Percentiles rank a stretch among this genome's conserved stretches.
phyloP scores from a whole-genome alignment of 2,113 vertebrate species.

The Sclerurus mexicanus region DNA sequence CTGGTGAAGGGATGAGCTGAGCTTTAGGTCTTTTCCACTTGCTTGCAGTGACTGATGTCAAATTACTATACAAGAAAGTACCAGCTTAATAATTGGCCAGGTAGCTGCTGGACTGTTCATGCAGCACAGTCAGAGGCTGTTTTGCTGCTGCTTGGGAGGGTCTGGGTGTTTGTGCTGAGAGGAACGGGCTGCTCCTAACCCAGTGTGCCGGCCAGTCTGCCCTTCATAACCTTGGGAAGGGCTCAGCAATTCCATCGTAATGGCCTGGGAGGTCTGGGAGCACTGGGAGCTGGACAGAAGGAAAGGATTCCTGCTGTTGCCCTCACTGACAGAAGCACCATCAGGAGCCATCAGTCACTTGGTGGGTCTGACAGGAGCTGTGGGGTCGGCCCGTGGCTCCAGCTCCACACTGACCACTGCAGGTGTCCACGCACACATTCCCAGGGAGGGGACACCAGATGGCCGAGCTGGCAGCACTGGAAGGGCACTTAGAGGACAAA shows the following conservation, averaged over 20 bases:
- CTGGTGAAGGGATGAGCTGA: not conserved
- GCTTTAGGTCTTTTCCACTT: not conserved
- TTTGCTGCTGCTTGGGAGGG: not conserved
- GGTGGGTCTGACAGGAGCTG: not conserved
- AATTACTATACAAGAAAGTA: not conserved
- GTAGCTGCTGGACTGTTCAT: not conserved
- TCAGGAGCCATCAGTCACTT: not conserved
- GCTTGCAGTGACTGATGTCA: not conserved
- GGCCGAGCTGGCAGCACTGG: not conserved
- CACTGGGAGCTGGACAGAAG: not conserved
- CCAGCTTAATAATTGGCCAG: not conserved
- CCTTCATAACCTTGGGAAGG: not conserved
- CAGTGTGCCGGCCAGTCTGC: accelerated
- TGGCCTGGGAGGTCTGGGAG: not conserved
- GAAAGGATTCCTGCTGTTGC: not conserved
- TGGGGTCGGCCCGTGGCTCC: not conserved
- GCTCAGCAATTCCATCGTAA: not conserved
- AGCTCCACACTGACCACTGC: not conserved
- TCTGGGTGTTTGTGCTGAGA: not conserved
- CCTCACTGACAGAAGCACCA: not conserved
- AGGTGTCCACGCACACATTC: not conserved
- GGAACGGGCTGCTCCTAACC: not conserved
- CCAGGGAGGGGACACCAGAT: not conserved
- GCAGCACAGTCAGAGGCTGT: not conserved
- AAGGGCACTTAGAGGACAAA: not conserved